Conservation (phyloP, 2,113 vertebrate genomes). For the Urocolius indicus region DNA sequence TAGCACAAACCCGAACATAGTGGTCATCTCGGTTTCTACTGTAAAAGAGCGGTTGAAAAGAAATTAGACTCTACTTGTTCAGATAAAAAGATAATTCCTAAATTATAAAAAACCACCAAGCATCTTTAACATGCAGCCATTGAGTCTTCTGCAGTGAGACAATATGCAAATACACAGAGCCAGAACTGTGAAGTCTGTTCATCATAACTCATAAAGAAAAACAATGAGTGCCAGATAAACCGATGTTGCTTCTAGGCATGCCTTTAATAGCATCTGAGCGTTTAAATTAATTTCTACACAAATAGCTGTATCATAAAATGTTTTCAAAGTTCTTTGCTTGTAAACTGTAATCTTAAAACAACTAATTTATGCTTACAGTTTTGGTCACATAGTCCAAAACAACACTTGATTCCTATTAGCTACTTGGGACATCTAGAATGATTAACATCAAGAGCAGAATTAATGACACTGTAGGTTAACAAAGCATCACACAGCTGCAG, state of each 20-base stretch:
- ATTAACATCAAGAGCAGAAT: background rate
- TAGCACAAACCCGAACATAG: conserved; percentile 84
- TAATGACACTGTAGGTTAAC: background rate
- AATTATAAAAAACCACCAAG: background rate
- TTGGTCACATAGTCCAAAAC: background rate
- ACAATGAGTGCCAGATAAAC: background rate
- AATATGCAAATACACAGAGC: background rate
- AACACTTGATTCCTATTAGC: background rate
- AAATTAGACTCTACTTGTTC: background rate
- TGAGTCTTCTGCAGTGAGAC: background rate
- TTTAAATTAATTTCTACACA: background rate
- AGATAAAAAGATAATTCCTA: background rate
- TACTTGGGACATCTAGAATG: background rate
- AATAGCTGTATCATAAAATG: background rate
- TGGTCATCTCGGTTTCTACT: conserved; percentile 90
- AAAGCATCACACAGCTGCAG: background rate
- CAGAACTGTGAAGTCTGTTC: background rate
- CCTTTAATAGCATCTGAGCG: background rate
- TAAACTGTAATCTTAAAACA: background rate
- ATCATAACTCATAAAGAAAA: background rate
- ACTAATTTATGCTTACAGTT: background rate
- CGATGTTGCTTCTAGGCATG: background rate
- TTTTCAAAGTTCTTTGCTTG: background rate
- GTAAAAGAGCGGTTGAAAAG: conserved; percentile 44
- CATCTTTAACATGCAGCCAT: background rate